These are phyloP conservation scores for Xerus rutilus DNA, from an alignment of 2,797 vertebrate genomes.

Conservation along the genomic window DNA sequence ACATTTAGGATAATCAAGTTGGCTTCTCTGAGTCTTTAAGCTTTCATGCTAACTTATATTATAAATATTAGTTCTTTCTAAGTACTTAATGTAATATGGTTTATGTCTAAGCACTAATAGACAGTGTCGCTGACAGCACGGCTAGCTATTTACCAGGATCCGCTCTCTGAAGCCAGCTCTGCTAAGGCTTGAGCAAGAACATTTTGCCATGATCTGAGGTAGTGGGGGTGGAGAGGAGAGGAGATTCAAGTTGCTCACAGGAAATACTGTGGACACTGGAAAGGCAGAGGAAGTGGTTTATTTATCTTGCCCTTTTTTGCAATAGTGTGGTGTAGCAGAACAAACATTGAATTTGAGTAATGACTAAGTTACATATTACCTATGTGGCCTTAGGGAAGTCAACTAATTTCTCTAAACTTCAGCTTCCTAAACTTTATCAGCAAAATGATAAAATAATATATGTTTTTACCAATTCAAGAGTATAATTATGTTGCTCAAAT, in stretches of 20 bases:
- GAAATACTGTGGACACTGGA: conserved; percentile 35
- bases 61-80: conserved; percentile 51
- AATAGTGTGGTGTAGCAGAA: background rate
- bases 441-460: conserved; percentile 22
- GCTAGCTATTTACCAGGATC: background rate
- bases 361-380: background rate
- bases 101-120: conserved; percentile 34
- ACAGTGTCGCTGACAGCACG: background rate
- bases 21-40: background rate
- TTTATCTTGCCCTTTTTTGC: background rate
- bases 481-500: background rate
- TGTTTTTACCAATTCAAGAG: background rate
- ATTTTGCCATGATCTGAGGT: background rate
- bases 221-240: background rate
- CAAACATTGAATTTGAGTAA: background rate
- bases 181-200: background rate
- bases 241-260: conserved; percentile 6
- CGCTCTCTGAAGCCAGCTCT: background rate
- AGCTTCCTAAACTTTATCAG: background rate
- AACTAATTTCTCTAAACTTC: background rate
- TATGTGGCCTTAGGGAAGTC: conserved; percentile 25
- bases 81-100: background rate
- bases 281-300: conserved; percentile 56
- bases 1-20: background rate
- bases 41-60: background rate